A percentile compares a stretch with the other conserved stretches of the same genome.
Evolutionary conservation across 2,888 invertebrate genomes (phyloP).

Genomic region (Opisthograptis luteolata): DNA sequence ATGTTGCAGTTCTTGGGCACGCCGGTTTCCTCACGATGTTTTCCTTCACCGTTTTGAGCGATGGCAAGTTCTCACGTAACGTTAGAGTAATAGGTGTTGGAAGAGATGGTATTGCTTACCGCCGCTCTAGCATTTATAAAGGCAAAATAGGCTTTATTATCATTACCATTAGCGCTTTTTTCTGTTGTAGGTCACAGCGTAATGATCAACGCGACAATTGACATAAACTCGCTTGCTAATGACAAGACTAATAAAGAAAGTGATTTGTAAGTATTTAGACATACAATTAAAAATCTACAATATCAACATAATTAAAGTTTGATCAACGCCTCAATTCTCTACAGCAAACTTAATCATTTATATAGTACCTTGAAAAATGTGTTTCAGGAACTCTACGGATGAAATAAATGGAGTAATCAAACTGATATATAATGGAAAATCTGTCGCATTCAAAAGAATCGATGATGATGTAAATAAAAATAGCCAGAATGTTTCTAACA

Average conservation of each 20-base stretch:
- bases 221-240: conserved; percentile 50
- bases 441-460: conserved; percentile 47
- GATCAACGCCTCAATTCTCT: too few species aligned
- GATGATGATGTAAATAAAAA: conserved; percentile 5
- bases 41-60: too few species aligned
- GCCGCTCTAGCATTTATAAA: too few species aligned
- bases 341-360: too few species aligned
- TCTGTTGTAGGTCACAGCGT: conserved; percentile 53
- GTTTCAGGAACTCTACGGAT: conserved; percentile 52
- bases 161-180: neutral
- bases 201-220: conserved; percentile 64
- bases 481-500: neutral
- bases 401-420: conserved; percentile 60
- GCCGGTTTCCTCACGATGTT: too few species aligned
- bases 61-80: too few species aligned
- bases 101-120: too few species aligned
- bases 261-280: conserved; percentile 48
- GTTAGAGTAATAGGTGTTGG: too few species aligned
- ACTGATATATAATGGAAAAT: conserved; percentile 65
- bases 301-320: too few species aligned
- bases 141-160: too few species aligned
- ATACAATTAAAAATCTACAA: neutral
- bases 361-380: neutral
- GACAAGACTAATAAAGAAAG: conserved; percentile 40
- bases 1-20: too few species aligned